Evolutionary conservation across 2,888 invertebrate species (phyloP).

Genomic region (Acleris sparsana): DNA sequence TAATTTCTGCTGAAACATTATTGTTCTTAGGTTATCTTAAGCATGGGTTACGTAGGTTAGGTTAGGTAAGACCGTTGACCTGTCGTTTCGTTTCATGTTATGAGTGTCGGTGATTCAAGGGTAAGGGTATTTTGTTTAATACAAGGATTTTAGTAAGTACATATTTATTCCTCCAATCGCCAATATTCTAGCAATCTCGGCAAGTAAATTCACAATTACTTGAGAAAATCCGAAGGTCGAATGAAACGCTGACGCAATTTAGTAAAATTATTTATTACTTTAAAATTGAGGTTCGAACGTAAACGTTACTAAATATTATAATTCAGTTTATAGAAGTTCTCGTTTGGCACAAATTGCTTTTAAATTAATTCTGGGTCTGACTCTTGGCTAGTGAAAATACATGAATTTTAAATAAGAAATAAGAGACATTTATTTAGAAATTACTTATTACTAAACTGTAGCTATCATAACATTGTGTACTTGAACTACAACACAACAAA

Average conservation of each 20-base stretch:
- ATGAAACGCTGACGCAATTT: slow-evolving; percentile 38
- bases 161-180: not conserved
- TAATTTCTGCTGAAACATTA: too few species aligned
- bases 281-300: slow-evolving; percentile 64
- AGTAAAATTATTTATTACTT: slow-evolving; percentile 70
- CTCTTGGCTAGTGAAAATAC: slow-evolving; percentile 8
- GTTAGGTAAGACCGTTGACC: too few species aligned
- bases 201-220: not conserved
- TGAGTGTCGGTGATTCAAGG: too few species aligned
- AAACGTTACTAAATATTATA: slow-evolving; percentile 72
- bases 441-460: not conserved
- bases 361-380: slow-evolving; percentile 36
- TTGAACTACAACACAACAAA: too few species aligned
- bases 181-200: not conserved
- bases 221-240: not conserved
- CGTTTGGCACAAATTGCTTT: slow-evolving; percentile 56
- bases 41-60: too few species aligned
- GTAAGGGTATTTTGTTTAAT: too few species aligned
- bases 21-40: too few species aligned
- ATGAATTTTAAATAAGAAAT: not conserved
- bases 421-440: not conserved
- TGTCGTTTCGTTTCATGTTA: too few species aligned
- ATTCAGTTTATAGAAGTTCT: slow-evolving; percentile 48
- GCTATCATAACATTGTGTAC: too few species aligned
- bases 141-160: too few species aligned